phyloP scores from a whole-genome alignment of 2,797 vertebrate genomes.

The Australoheros facetus region DNA sequence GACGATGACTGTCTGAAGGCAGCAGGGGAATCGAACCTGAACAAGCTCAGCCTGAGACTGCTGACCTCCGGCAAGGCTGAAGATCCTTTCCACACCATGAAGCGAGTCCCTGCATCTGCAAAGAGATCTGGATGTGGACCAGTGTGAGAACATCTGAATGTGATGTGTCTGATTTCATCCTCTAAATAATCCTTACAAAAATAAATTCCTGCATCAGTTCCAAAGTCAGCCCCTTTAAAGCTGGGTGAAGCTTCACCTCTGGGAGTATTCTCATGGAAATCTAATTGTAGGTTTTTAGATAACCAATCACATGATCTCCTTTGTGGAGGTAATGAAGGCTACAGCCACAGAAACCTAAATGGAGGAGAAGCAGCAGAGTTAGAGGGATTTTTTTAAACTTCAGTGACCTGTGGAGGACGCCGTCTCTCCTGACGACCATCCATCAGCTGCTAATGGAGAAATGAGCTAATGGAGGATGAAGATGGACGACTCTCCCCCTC shows the following conservation, averaged over 20 bases:
- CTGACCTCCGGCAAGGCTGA: not conserved
- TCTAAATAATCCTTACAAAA: not conserved
- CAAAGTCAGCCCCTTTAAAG: not conserved
- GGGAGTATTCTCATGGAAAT: not conserved
- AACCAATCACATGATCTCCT: not conserved
- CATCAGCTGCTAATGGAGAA: too few relatives aligned
- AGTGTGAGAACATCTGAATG: not conserved
- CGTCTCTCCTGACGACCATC: too few relatives aligned
- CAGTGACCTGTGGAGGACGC: too few relatives aligned
- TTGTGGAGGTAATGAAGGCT: not conserved
- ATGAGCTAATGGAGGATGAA: too few relatives aligned
- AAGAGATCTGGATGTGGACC: not conserved
- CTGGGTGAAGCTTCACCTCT: not conserved
- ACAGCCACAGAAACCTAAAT: not conserved
- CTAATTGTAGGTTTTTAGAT: not conserved
- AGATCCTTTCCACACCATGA: too few relatives aligned
- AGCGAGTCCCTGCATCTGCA: not conserved
- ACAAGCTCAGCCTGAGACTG: not conserved
- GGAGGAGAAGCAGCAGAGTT: not conserved
- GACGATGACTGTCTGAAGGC: not conserved
- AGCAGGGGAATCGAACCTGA: not conserved
- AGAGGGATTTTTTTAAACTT: too few relatives aligned
- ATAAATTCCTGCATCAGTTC: not conserved
- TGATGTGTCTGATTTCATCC: not conserved
- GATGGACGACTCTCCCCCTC: too few relatives aligned